Evolutionary conservation across 2,797 vertebrate genomes (phyloP), one percentile per base, ranked within the genome.

Genomic region (Myotis myotis): DNA sequence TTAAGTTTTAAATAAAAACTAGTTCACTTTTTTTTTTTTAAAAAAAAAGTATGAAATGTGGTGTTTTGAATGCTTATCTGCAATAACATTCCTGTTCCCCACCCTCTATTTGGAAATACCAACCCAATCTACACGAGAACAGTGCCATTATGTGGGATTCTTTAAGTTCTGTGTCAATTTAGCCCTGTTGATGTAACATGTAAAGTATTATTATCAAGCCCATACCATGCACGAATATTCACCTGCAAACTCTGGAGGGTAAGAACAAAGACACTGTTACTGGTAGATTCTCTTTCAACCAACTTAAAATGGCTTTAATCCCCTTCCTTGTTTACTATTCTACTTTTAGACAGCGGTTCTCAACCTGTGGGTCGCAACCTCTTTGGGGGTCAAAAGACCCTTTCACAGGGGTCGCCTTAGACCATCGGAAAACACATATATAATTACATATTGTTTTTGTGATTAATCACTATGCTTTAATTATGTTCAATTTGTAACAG

Each of bases 1-100:
- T 76, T 49, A 76, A 62, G 22, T 93, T 64, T 91, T 68, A 95
- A 93, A 72, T 81, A 80, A 89, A 79, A 86, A 84, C 60, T 75
- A 62, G 51, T 55, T 71, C 57, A 84, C 7, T 66, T 78, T 55
- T 94, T 78, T 51, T 92, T 91, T 71, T 64, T n/a, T n/a, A n/a
- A n/a, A 36, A 36, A 53, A 7, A 85, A 57, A 47, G 30, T 60
- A 11, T 72, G 4, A 84, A 86, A 82, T 86, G 60, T 68, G 22
- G 17, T 44, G 28, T 20, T 78, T 91, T 60, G 12, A 30, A 30
- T 75, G 30, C 7, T 87, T 20, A 47, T 28, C 44, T 72, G 7
- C 9, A 68, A 19, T 68, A 79, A 38, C 13, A 71, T 51, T 28
- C 44, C 6, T 66, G 0, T 66, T 80, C 55, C 47, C 55, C 44